Conservation (phyloP, 2,113 vertebrate genomes). For the Corythaeola cristata region DNA sequence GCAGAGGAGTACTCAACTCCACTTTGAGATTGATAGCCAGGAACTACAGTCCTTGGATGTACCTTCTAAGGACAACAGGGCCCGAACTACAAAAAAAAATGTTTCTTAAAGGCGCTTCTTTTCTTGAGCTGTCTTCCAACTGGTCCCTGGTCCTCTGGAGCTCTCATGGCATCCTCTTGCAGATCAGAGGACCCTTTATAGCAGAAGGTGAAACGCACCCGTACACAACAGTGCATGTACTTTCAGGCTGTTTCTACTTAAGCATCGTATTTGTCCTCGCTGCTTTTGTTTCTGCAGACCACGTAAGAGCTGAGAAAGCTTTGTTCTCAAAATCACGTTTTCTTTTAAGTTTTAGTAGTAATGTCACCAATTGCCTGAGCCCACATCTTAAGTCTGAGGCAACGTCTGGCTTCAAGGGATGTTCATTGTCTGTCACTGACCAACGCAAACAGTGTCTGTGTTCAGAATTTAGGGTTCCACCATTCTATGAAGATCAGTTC, state of each 20-base stretch:
- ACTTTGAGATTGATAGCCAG: not conserved
- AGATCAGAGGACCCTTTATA: not conserved
- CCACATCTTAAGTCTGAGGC: slow-evolving; percentile 5
- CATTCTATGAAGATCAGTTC: slow-evolving; percentile 58
- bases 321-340: slow-evolving; percentile 19
- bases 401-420: not conserved
- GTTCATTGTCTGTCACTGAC: slow-evolving; percentile 32
- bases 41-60: not conserved
- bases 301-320: slow-evolving; percentile 4
- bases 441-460: slow-evolving; percentile 49
- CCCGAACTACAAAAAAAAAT: not conserved
- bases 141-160: not conserved
- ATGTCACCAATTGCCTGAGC: slow-evolving; percentile 25
- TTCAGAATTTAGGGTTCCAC: slow-evolving; percentile 62
- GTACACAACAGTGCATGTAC: not conserved
- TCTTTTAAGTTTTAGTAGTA: not conserved
- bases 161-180: not conserved
- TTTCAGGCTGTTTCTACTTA: not conserved
- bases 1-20: not conserved
- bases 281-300: slow-evolving; percentile 53
- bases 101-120: not conserved
- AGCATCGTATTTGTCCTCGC: slow-evolving; percentile 1
- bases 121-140: not conserved
- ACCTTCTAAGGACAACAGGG: not conserved
- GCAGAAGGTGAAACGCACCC: not conserved